A percentile compares a stretch with the other conserved stretches of the same genome.
These are phyloP conservation scores for Eupsittula cactorum DNA, from an alignment of 2,113 vertebrate genomes.

Conservation along the genomic window DNA sequence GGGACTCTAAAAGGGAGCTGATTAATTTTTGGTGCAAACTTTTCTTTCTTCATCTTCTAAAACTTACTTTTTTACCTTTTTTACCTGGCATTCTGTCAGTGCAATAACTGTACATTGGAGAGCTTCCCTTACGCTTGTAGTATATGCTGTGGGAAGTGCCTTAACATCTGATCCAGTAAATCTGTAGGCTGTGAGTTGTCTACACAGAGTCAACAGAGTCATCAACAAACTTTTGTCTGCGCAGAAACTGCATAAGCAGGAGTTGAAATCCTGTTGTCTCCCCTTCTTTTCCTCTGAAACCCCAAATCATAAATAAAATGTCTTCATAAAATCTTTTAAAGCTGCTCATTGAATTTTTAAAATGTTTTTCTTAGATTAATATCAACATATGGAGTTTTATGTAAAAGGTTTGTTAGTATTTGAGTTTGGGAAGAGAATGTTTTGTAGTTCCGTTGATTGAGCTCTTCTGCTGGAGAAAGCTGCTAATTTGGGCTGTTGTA, in stretches of 20 bases:
- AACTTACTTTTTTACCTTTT: background rate
- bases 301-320: background rate
- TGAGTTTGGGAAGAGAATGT: background rate
- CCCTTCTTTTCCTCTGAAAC: background rate
- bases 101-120: background rate
- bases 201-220: background rate
- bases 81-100: background rate
- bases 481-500: background rate
- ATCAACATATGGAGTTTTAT: background rate
- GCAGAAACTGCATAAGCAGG: background rate
- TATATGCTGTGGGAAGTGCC: background rate
- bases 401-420: background rate
- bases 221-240: background rate
- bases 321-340: background rate
- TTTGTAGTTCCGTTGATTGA: background rate
- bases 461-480: background rate
- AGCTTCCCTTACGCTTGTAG: background rate
- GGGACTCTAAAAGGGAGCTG: background rate
- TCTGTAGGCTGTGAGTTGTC: fast-evolving
- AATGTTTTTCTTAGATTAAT: background rate
- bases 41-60: background rate
- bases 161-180: background rate
- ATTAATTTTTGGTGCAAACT: background rate
- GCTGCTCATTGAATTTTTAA: background rate
- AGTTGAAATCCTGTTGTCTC: background rate